Evolutionary conservation across 2,888 invertebrate species (phyloP).

Genomic region (Apamea anceps): DNA sequence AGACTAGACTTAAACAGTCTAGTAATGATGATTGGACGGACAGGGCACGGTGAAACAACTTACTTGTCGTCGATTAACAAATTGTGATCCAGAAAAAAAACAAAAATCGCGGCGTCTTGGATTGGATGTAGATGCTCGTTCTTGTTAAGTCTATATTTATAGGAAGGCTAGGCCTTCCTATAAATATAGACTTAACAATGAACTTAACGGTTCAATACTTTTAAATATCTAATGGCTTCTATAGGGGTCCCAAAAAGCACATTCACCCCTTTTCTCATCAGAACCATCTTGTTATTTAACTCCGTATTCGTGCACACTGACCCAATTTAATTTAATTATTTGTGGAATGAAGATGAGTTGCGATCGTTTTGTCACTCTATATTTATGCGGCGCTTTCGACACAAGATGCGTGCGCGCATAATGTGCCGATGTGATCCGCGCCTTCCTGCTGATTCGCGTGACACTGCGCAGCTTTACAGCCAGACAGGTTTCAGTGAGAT

Average conservation of each 20-base stretch:
- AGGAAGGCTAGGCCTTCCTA: too few species aligned
- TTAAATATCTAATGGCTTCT: not conserved
- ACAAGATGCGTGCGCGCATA: slow-evolving; percentile 63
- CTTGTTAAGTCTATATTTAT: not conserved
- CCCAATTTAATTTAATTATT: slow-evolving; percentile 57
- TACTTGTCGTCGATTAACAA: not conserved
- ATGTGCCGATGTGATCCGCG: slow-evolving; percentile 75
- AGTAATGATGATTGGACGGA: not conserved
- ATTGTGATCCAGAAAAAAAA: not conserved
- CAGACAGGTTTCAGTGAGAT: slow-evolving; percentile 22
- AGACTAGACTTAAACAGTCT: too few species aligned
- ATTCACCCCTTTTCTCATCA: not conserved
- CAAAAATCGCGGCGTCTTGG: not conserved
- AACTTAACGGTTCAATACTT: not conserved
- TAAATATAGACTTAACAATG: too few species aligned
- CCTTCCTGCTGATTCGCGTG: slow-evolving; percentile 78
- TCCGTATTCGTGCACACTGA: slow-evolving; percentile 32
- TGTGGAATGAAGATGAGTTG: slow-evolving; percentile 60
- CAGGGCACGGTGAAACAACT: not conserved
- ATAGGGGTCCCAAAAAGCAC: not conserved
- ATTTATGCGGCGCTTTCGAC: slow-evolving; percentile 63
- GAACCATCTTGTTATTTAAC: slow-evolving; percentile 10
- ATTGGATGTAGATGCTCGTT: too few species aligned
- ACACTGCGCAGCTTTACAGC: slow-evolving; percentile 53
- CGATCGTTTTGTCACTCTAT: slow-evolving; percentile 69